Evolutionary conservation across 2,797 vertebrate species (phyloP).

Genomic region (Lacerta viridis): DNA sequence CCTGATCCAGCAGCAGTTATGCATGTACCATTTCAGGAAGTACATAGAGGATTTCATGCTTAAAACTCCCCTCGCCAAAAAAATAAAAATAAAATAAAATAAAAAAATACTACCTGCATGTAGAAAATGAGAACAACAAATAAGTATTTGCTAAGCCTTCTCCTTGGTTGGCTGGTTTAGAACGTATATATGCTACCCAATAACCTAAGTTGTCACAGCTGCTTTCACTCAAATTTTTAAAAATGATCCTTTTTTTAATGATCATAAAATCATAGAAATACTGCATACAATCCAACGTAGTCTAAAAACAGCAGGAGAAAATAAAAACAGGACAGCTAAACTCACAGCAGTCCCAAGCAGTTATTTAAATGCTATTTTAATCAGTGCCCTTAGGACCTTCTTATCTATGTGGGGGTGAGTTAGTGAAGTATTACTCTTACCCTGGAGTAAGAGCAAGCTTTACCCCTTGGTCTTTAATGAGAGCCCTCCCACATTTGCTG

Average conservation of each 20-base stretch:
- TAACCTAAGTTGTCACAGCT: too few relatives aligned
- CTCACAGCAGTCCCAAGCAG: neutral
- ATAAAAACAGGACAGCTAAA: neutral
- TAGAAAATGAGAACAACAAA: neutral
- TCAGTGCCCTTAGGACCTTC: neutral
- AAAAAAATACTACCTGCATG: neutral
- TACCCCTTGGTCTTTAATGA: neutral
- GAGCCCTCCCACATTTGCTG: neutral
- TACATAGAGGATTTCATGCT: neutral
- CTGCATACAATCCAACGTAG: neutral
- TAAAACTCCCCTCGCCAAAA: neutral
- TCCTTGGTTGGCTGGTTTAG: neutral
- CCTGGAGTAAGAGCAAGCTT: neutral
- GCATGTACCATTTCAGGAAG: neutral
- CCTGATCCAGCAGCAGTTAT: too few relatives aligned
- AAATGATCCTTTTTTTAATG: neutral
- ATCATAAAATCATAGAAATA: neutral
- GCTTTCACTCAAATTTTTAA: too few relatives aligned
- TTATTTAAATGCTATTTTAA: neutral
- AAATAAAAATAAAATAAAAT: too few relatives aligned
- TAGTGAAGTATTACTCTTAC: neutral
- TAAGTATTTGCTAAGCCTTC: neutral
- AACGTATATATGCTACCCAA: too few relatives aligned
- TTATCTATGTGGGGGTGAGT: neutral
- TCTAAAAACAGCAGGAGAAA: neutral